Evolutionary conservation across 37 sponge, comb jelly and placozoan species (phyloP).

Genomic region (Halisarca cf. caerulea): DNA sequence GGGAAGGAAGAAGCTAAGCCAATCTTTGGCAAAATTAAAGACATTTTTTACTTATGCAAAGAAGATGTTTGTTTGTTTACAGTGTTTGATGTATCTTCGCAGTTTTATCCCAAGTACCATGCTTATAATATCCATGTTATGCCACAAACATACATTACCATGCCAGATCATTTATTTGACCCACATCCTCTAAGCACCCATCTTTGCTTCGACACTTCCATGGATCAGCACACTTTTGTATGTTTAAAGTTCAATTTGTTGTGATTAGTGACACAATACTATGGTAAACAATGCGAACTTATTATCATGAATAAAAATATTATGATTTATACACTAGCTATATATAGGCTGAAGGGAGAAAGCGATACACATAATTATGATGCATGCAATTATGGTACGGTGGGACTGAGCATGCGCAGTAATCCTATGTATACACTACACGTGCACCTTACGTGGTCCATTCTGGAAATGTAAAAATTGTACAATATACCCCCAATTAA

Average conservation of each 20-base stretch:
- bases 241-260: background rate
- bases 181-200: background rate
- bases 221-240: background rate
- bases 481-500: too few relatives aligned
- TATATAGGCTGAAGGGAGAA: too few relatives aligned
- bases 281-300: too few relatives aligned
- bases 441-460: too few relatives aligned
- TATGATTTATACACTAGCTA: too few relatives aligned
- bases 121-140: background rate
- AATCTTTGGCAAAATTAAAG: background rate
- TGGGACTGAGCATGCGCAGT: too few relatives aligned
- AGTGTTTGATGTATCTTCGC: background rate
- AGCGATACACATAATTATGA: too few relatives aligned
- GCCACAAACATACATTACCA: background rate
- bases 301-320: too few relatives aligned
- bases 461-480: too few relatives aligned
- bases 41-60: background rate
- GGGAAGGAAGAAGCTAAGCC: background rate
- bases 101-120: background rate
- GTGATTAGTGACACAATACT: too few relatives aligned
- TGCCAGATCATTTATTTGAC: background rate
- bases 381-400: too few relatives aligned
- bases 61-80: background rate
- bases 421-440: too few relatives aligned
- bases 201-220: background rate